Conservation (phyloP, 2,888 invertebrate species). For the Acheta domesticus region DNA sequence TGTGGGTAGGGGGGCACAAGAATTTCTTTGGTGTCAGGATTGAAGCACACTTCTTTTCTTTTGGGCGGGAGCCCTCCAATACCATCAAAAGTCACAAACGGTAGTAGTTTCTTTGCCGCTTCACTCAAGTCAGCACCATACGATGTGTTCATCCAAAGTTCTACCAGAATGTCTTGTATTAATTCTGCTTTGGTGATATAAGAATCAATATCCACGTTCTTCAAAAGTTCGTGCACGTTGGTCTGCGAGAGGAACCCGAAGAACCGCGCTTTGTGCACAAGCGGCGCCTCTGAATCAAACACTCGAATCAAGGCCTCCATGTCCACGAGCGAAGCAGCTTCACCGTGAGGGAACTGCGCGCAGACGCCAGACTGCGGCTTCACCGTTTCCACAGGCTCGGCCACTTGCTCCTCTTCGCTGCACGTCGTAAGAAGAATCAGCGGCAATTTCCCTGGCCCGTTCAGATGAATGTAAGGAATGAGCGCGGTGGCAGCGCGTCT, state of each 20-base stretch:
- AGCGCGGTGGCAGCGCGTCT: not conserved
- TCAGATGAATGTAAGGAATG: constrained; percentile 21
- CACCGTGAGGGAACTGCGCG: not conserved
- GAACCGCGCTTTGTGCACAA: not conserved
- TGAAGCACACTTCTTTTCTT: not conserved
- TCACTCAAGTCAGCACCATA: constrained; percentile 10
- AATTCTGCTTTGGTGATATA: constrained; percentile 26
- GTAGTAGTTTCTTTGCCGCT: constrained; percentile 27
- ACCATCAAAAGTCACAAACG: constrained; percentile 25
- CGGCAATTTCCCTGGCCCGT: not conserved
- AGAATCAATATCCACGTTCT: constrained; percentile 11
- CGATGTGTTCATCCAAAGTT: constrained; percentile 23
- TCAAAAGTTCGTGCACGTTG: constrained; percentile 2
- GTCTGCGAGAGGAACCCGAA: constrained; percentile 11
- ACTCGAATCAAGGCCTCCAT: not conserved
- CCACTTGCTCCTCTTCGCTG: not conserved
- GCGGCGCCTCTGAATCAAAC: not conserved
- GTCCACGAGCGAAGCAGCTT: not conserved
- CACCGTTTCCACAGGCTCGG: not conserved
- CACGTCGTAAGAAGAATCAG: constrained; percentile 23
- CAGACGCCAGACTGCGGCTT: not conserved
- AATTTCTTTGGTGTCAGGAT: not conserved
- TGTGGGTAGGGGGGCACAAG: not conserved
- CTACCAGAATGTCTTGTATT: constrained; percentile 26
- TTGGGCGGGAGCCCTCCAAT: constrained; percentile 21